Evolutionary conservation across 2,797 vertebrate genomes (phyloP).

Genomic region (Pipistrellus pygmaeus): DNA sequence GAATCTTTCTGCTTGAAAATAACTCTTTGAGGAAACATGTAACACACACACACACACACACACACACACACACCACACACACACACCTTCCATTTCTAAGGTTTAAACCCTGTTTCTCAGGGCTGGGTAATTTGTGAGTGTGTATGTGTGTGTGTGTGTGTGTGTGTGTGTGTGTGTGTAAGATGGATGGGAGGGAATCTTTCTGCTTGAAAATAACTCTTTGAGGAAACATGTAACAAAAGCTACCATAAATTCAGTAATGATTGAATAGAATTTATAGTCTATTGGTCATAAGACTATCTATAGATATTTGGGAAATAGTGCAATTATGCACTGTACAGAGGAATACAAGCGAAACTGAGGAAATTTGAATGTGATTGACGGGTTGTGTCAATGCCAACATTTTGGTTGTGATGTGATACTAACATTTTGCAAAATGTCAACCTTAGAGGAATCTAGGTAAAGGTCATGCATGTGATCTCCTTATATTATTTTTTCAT

Average conservation of each 20-base stretch:
- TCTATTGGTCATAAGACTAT: not conserved
- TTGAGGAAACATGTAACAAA: not conserved
- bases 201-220: not conserved
- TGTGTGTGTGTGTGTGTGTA: not conserved
- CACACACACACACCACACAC: too few species aligned
- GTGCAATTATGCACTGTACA: too few species aligned
- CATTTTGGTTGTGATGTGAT: too few species aligned
- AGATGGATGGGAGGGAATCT: not conserved
- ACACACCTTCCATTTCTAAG: too few species aligned
- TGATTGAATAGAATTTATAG: not conserved
- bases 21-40: not conserved
- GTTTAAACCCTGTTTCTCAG: not conserved
- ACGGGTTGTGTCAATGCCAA: rapidly evolving
- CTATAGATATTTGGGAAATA: not conserved
- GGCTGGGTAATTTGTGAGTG: not conserved
- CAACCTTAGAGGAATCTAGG: not conserved
- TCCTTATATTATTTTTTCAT: not conserved
- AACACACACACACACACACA: too few species aligned
- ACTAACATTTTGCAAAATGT: not conserved
- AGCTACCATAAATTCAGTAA: not conserved
- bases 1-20: not conserved
- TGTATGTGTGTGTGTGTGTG: not conserved
- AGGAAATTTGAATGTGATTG: rapidly evolving
- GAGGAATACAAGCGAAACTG: too few species aligned
- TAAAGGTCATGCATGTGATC: rapidly evolving